A percentile compares a stretch with the other conserved stretches of the same genome.
Conservation (phyloP, 1,140 invertebrate species). For the Epicauta chinensis region DNA sequence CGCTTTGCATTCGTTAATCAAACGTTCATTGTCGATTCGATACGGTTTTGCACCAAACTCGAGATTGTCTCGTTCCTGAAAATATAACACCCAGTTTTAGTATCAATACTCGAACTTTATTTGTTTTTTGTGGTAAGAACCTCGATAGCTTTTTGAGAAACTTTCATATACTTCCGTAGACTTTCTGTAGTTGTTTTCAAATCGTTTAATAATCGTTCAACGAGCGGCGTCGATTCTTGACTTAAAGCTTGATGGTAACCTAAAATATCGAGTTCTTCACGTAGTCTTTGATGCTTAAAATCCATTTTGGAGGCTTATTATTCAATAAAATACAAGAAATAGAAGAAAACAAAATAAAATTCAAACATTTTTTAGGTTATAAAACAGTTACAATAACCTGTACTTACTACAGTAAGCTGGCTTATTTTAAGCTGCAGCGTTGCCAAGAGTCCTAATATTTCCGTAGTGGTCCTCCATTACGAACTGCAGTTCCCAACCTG, state of each 20-base stretch:
- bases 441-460: no score
- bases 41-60: conserved; percentile 59
- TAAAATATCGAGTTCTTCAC: conserved; percentile 58
- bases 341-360: no score
- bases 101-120: no score
- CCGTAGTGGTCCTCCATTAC: no score
- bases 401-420: no score
- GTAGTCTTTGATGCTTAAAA: conserved; percentile 46
- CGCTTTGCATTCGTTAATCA: conserved; percentile 65
- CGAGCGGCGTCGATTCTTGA: conserved; percentile 63
- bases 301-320: no score
- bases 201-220: conserved; percentile 68
- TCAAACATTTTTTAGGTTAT: no score
- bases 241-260: conserved; percentile 69
- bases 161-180: conserved; percentile 69
- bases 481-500: no score
- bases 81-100: conserved; percentile 18
- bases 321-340: no score
- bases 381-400: no score
- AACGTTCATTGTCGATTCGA: conserved; percentile 62
- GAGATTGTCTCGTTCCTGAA: conserved; percentile 52
- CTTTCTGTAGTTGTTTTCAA: conserved; percentile 71
- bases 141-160: conserved; percentile 57
- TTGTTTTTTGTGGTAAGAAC: no score
- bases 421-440: no score